Base-by-base conservation (phyloP, 2,797 vertebrate genomes). In the Brachymystax lenok region DNA sequence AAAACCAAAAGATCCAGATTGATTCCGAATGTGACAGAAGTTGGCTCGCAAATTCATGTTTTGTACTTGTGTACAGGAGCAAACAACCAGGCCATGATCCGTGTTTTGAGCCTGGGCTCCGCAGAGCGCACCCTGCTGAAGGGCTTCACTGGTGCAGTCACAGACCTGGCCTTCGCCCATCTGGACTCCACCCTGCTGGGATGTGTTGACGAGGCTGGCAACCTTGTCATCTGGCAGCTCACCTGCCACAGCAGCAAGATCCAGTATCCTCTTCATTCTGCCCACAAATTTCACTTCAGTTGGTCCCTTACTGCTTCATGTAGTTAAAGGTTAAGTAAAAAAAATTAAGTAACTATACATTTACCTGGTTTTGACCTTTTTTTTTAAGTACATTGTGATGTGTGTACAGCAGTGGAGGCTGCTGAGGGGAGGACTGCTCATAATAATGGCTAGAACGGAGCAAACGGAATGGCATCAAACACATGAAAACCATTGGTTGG, bases 101-200 rank as follows among this genome's bases (percentile, higher is more conserved):
- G 98, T 0, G 98, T 99, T 75, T 88, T 99, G 91, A 96, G 96
- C n/a, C 89, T 98, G 79, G 93, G 92, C 79, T 96, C 94, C 2
- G 91, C 96, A 0, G 98, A 99, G 86, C 92, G 98, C n/a, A 97
- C 95, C 5, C 82, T 99, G 50, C 92, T 99, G 73, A 99, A 99
- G 77, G 98, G 98, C 69, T 99, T 99, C 88, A 97, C 96, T 0
- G 98, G 97, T 0, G 95, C 95, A 0, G 95, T 99, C 83, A 97
- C 97, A 64, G 98, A 99, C 89, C 91, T 99, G 90, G 97, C 97
- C 21, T 99, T 99, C 24, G 98, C 98, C 78, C 98, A 99, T 77
- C 95, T 99, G 33, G 97, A 98, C 92, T 99, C 98, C 66, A 96
- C 95, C 76, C 94, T 98, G 81, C 85, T 99, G 89, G 98, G 97